phyloP scores from a whole-genome alignment of 2,113 vertebrate genomes.

The Scopus umbretta region DNA sequence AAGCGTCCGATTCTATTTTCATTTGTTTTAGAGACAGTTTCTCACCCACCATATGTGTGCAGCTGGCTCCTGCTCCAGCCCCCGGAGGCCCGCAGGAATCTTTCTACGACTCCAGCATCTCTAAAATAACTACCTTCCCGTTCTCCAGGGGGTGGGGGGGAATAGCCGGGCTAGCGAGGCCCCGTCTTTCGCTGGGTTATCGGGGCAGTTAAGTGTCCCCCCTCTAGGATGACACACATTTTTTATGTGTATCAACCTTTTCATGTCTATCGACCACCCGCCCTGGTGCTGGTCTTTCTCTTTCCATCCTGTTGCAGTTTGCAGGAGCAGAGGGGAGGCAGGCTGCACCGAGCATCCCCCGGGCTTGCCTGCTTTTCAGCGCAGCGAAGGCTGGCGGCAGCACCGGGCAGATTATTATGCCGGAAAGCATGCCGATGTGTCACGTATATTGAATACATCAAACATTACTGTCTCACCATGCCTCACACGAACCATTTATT shows the following conservation, averaged over 20 bases:
- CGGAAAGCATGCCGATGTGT: neutral
- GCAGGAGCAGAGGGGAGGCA: neutral
- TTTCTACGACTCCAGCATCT: neutral
- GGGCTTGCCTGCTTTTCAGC: neutral
- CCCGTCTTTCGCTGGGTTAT: neutral
- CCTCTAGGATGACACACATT: rapidly evolving
- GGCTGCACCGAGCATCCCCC: neutral
- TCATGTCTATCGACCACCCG: too few relatives aligned
- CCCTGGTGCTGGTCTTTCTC: neutral
- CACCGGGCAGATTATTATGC: neutral
- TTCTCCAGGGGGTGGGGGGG: neutral
- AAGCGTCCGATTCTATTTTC: neutral
- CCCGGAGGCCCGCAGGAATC: neutral
- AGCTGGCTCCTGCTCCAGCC: slow-evolving; percentile 32
- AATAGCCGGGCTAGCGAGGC: rapidly evolving
- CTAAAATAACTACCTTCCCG: neutral
- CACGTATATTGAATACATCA: neutral
- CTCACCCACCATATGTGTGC: slow-evolving; percentile 29
- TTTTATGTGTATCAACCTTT: neutral
- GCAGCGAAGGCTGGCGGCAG: neutral
- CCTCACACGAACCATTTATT: neutral
- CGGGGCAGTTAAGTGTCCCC: neutral
- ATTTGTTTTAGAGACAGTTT: slow-evolving; percentile 55
- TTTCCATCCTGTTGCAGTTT: neutral
- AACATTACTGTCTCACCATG: neutral